Percentiles rank a stretch among this genome's conserved stretches.
Evolutionary conservation across 1,140 invertebrate genomes (phyloP).

Genomic region (Atopsyche davidsoni): DNA sequence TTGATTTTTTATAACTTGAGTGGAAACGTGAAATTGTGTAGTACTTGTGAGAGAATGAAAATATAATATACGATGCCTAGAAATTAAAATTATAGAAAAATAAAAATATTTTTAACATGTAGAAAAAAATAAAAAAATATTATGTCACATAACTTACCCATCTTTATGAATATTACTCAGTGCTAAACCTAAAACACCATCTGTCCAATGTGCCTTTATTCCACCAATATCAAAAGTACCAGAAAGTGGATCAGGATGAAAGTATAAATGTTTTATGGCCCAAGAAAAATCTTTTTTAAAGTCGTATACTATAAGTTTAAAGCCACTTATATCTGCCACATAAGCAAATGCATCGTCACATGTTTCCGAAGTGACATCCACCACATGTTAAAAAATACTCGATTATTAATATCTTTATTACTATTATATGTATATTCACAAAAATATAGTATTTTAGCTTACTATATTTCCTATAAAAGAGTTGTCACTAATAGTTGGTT

Average conservation of each 20-base stretch:
- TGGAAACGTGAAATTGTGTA: slow-evolving; percentile 42
- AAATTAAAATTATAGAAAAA: slow-evolving; percentile 4
- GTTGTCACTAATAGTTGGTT: slow-evolving; percentile 52
- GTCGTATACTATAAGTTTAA: slow-evolving; percentile 60
- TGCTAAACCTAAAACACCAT: slow-evolving; percentile 58
- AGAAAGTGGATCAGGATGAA: slow-evolving; percentile 62
- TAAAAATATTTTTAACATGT: neutral
- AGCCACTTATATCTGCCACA: slow-evolving; percentile 56
- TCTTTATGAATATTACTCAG: slow-evolving; percentile 42
- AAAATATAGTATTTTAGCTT: slow-evolving; percentile 30
- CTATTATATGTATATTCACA: neutral
- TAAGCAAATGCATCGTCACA: slow-evolving; percentile 62
- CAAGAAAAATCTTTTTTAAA: slow-evolving; percentile 58
- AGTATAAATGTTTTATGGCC: slow-evolving; percentile 62
- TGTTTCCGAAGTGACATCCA: slow-evolving; percentile 52
- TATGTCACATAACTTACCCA: slow-evolving; percentile 28
- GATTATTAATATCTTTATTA: neutral
- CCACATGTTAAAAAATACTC: slow-evolving; percentile 34
- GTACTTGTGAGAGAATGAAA: slow-evolving; percentile 44
- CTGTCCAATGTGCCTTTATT: slow-evolving; percentile 62
- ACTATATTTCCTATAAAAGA: slow-evolving; percentile 62
- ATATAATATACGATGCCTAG: slow-evolving; percentile 38
- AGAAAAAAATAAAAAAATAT: slow-evolving; percentile 5
- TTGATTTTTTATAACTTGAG: slow-evolving; percentile 41
- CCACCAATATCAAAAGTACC: slow-evolving; percentile 58